Evolutionary conservation across 2,888 invertebrate genomes (phyloP).

Genomic region (Scrobipalpa costella): DNA sequence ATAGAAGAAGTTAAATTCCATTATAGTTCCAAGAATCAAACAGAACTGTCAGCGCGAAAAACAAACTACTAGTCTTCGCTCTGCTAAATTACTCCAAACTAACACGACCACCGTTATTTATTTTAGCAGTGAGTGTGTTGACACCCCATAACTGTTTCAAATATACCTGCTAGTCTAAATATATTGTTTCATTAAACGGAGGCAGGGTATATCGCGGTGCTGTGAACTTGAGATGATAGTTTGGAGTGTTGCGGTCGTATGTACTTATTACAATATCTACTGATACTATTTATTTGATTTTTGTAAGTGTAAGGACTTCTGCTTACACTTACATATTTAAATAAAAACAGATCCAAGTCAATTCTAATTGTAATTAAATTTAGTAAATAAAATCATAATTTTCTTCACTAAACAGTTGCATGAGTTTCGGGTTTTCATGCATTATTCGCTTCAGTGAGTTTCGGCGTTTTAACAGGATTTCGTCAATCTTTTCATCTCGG

Average conservation of each 20-base stretch:
- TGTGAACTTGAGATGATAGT: not conserved
- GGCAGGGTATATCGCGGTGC: not conserved
- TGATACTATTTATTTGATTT: too few relatives aligned
- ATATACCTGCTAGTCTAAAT: slow-evolving; percentile 28
- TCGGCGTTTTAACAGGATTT: slow-evolving; percentile 51
- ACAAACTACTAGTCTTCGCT: too few relatives aligned
- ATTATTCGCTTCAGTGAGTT: slow-evolving; percentile 53
- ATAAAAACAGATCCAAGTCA: not conserved
- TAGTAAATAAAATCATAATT: slow-evolving; percentile 27
- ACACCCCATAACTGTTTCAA: slow-evolving; percentile 26
- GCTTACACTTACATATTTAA: not conserved
- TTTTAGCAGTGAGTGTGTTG: not conserved
- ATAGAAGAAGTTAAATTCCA: too few relatives aligned
- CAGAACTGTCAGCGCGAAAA: too few relatives aligned
- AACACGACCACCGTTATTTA: not conserved
- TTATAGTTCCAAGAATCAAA: too few relatives aligned
- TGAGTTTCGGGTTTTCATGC: slow-evolving; percentile 56
- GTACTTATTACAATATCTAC: too few relatives aligned
- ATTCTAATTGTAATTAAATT: slow-evolving; percentile 13
- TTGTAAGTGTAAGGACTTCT: too few relatives aligned
- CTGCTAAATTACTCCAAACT: not conserved
- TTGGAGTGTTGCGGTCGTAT: not conserved
- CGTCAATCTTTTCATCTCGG: slow-evolving; percentile 24
- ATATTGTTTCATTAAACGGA: slow-evolving; percentile 1
- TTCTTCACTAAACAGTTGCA: slow-evolving; percentile 68